These are phyloP conservation scores for Erebia aethiops DNA, from an alignment of 2,888 invertebrate species.

Conservation along the genomic window DNA sequence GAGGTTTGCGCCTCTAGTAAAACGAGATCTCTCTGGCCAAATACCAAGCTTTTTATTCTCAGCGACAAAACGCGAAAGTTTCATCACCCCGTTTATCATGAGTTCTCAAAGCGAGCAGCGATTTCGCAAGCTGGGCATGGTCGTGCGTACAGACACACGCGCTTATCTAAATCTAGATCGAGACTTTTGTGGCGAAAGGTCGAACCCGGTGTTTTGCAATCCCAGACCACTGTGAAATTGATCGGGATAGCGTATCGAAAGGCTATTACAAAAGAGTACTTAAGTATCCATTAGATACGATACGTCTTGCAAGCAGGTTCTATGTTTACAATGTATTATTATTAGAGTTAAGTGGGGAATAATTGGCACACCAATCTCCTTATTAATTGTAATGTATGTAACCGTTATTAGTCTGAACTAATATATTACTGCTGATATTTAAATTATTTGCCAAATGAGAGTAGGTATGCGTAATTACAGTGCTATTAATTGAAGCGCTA, in stretches of 20 bases:
- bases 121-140: conserved; percentile 46
- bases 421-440: not conserved
- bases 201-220: conserved; percentile 60
- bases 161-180: conserved; percentile 75
- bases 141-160: conserved; percentile 51
- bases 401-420: not conserved
- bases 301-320: conserved; percentile 5
- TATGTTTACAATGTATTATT: conserved; percentile 2
- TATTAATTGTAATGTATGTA: not conserved
- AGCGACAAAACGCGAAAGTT: conserved; percentile 32
- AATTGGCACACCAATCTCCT: conserved; percentile 2
- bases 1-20: no score
- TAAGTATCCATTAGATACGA: conserved; percentile 28
- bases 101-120: conserved; percentile 32
- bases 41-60: conserved; percentile 7
- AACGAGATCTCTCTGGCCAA: not conserved
- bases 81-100: conserved; percentile 35
- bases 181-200: conserved; percentile 76
- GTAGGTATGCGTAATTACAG: not conserved
- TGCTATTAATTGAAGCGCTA: no score
- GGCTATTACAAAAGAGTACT: conserved; percentile 37
- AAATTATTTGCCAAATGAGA: not conserved
- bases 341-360: conserved; percentile 1
- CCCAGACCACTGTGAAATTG: conserved; percentile 42
- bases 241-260: conserved; percentile 40